Conservation (phyloP, 2,113 vertebrate genomes). For the Nestor notabilis region DNA sequence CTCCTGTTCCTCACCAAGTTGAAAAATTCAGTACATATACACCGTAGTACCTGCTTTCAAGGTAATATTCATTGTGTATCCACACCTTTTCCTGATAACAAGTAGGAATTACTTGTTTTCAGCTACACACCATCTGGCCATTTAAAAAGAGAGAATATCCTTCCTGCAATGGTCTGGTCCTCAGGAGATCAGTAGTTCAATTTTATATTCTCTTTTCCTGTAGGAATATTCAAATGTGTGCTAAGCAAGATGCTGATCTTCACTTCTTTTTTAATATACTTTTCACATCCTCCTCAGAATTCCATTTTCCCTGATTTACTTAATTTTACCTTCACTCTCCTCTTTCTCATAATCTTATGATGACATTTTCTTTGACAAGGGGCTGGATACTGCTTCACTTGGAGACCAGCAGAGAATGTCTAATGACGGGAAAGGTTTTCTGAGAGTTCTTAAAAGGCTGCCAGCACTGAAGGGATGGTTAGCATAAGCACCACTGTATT, state of each 20-base stretch:
- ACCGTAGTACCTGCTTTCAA: background rate
- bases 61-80: background rate
- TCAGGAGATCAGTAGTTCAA: conserved; percentile 26
- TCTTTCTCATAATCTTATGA: conserved; percentile 52
- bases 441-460: conserved; percentile 21
- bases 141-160: background rate
- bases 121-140: background rate
- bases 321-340: conserved; percentile 52
- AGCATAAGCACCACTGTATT: conserved; percentile 45
- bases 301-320: conserved; percentile 45
- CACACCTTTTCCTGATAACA: background rate
- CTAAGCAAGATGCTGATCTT: conserved; percentile 27
- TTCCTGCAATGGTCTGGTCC: background rate
- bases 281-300: conserved; percentile 45
- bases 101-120: background rate
- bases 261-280: conserved; percentile 46
- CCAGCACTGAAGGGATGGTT: background rate
- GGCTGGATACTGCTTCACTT: conserved; percentile 30
- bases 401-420: conserved; percentile 48
- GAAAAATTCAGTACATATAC: background rate
- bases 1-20: background rate
- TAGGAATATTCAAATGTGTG: conserved; percentile 41
- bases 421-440: conserved; percentile 52
- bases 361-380: conserved; percentile 63
- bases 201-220: conserved; percentile 32